Evolutionary conservation across 2,797 vertebrate genomes (phyloP).

Genomic region (Nasua narica): DNA sequence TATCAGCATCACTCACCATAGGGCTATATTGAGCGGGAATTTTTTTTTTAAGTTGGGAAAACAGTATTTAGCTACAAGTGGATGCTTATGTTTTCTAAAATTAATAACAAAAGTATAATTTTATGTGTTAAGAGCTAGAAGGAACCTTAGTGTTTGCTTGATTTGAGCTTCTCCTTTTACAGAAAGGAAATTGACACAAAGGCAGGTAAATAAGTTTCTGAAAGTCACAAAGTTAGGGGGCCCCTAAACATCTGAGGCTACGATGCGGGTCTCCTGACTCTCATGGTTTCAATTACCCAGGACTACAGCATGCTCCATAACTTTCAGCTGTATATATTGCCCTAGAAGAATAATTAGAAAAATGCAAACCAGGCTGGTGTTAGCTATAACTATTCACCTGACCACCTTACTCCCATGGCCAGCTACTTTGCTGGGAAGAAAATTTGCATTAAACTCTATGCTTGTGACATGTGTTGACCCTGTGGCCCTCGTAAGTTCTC

Average conservation of each 20-base stretch:
- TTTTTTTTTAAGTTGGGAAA: background rate
- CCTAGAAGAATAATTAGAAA: slow-evolving; percentile 23
- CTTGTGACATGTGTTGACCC: background rate
- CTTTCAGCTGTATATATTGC: background rate
- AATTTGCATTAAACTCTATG: background rate
- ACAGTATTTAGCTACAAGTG: background rate
- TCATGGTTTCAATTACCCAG: background rate
- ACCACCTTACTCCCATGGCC: background rate
- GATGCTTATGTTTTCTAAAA: background rate
- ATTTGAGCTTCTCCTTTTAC: background rate
- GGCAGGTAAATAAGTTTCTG: background rate
- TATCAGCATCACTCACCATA: background rate
- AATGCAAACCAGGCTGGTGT: background rate
- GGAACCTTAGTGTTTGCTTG: background rate
- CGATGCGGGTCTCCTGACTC: background rate
- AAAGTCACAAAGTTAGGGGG: background rate
- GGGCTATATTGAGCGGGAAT: background rate
- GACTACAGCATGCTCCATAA: background rate
- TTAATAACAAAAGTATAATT: background rate
- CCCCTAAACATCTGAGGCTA: background rate
- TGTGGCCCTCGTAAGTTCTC: background rate
- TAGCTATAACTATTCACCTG: background rate
- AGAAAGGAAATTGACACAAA: background rate
- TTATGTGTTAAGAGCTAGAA: background rate
- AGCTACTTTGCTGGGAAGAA: background rate